Evolutionary conservation across 2,888 invertebrate genomes (phyloP), one percentile per base, ranked within the genome.

Genomic region (Acleris literana): DNA sequence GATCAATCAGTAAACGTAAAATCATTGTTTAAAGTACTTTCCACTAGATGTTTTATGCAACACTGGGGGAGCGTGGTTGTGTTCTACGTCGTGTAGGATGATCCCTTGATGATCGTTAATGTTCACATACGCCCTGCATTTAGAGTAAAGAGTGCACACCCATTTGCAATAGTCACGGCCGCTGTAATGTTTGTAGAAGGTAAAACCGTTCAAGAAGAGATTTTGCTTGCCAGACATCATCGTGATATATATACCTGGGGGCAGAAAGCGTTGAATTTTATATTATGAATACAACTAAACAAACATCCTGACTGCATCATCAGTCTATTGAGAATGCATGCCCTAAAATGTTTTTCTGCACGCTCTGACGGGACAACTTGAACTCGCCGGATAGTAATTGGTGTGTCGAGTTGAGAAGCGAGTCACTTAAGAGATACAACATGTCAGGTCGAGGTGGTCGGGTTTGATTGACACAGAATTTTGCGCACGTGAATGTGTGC

Each of bases 131-230:
- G 76, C 74, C 51, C 75, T 79, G 59, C 83, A 83, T 11, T 59
- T 75, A 0, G 76, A 76, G 49, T 76, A 74, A 6, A 63, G 69
- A 0, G 80, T 81, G 57, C 83, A 83, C 22, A 66, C 68, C 80
- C 82, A 83, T 9, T 70, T 72, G n/a, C 62, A 29, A 0, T 63
- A 63, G 1, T 66, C 61, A 5, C 59, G 68, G 4, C 55, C 57
- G 3, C 52, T 48, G 55, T 78, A 74, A 25, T 72, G 69, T 25
- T 52, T 74, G 62, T 74, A 78, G 63, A 72, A 82, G 0, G 76
- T 76, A 39, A 73, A 75, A 0, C 74, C 76, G n/a, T 74, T 57
- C 54, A 72, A 72, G 5, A 77, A 59, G 5, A 78, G 51, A 16
- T 75, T 72, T 1, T 58, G 49, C 39, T 72, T 75, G 0, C 80